phyloP scores from a whole-genome alignment of 2,113 vertebrate species.

The Channa maculata region DNA sequence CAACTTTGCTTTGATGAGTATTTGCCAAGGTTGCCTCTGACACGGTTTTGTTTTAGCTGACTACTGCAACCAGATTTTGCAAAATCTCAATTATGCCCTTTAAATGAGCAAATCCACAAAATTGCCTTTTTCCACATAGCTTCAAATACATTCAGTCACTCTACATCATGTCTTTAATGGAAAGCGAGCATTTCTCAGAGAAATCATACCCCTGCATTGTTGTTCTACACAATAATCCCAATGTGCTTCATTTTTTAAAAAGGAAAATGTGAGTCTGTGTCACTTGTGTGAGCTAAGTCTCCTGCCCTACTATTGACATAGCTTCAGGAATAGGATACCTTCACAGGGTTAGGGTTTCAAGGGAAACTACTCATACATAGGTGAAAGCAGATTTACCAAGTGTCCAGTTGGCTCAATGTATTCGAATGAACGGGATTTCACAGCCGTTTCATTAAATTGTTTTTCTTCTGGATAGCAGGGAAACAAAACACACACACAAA shows the following conservation, averaged over 20 bases:
- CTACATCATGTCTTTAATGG: neutral
- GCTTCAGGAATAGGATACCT: neutral
- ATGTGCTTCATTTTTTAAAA: neutral
- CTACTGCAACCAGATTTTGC: conserved; percentile 29
- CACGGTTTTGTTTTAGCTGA: conserved; percentile 45
- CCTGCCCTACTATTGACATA: neutral
- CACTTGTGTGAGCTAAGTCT: conserved; percentile 5
- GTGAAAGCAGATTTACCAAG: neutral
- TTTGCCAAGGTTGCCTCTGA: conserved; percentile 21
- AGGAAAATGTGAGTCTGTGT: conserved; percentile 18
- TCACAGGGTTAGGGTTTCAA: conserved; percentile 13
- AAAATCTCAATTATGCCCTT: conserved; percentile 48
- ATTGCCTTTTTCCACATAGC: conserved; percentile 3
- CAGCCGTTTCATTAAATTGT: no score
- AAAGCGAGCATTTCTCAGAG: conserved; percentile 31
- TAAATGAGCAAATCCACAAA: conserved; percentile 55
- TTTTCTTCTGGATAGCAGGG: neutral
- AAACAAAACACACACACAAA: neutral
- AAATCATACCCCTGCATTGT: neutral
- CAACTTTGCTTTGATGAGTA: conserved; percentile 18
- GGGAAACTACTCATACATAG: neutral
- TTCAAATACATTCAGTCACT: conserved; percentile 19
- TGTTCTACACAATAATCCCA: conserved; percentile 12
- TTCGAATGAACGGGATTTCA: neutral
- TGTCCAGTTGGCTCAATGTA: neutral